A percentile compares a stretch with the other conserved stretches of the same genome.
phyloP scores from a whole-genome alignment of 2,797 vertebrate species.

The Glossophaga mutica region DNA sequence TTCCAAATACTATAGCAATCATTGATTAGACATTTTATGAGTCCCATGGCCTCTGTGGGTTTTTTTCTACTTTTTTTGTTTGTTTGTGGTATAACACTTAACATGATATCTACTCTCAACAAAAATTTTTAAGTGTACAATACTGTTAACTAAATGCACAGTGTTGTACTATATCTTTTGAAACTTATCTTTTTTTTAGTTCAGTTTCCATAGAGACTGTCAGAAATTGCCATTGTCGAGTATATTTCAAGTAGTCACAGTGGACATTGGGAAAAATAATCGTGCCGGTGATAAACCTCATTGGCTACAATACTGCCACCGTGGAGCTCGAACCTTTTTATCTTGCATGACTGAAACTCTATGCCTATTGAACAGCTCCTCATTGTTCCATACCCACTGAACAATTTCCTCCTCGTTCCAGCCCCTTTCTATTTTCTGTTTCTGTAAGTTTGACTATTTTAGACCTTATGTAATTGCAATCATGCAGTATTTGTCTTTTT shows the following conservation, averaged over 20 bases:
- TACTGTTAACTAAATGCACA: not conserved
- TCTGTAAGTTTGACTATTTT: not conserved
- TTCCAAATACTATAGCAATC: not conserved
- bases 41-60: not conserved
- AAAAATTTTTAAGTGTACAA: not conserved
- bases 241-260: conserved; percentile 94
- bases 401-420: not conserved
- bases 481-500: not conserved
- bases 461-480: not conserved
- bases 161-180: not conserved
- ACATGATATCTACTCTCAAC: not conserved
- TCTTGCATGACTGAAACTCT: not conserved
- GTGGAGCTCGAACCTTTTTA: conserved; percentile 80
- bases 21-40: not conserved
- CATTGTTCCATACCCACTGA: not conserved
- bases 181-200: not conserved
- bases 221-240: conserved; percentile 94
- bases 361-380: not conserved
- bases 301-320: conserved; percentile 94
- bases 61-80: not conserved
- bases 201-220: conserved; percentile 89
- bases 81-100: not conserved
- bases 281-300: conserved; percentile 92
- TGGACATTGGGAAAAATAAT: conserved; percentile 92
- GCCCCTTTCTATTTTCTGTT: not conserved